Base-by-base conservation (phyloP, 2,888 invertebrate genomes). In the Podabrus alpinus region DNA sequence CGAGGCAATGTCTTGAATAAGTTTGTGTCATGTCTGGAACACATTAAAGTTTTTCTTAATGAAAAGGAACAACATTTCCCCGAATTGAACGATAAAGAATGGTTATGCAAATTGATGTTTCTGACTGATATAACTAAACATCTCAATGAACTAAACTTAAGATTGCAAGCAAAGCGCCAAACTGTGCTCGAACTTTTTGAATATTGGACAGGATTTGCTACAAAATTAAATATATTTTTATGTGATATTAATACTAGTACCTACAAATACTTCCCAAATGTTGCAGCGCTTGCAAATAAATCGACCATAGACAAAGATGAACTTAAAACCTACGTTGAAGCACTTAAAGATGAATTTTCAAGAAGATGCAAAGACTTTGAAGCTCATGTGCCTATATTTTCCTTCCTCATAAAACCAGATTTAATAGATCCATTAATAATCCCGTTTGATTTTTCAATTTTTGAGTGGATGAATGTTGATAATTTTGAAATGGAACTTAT, bases 191-290 rank as follows among this genome's bases (percentile, higher is more conserved):
- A 73, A 67, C 67, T 73, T 62, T 69, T 67, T 69, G 73, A 69
- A 68, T 73, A 66, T 67, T 73, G 68, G 73, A 73, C 45, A 61
- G 70, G 21, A 71, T 72, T 72, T 67, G 45, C 71, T 72, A 74
- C 70, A 71, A 74, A 74, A 74, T 72, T 74, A 71, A 67, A 74
- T 73, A 67, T 74, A 74, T 74, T 73, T 60, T 67, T 73, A 16
- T 64, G 72, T 45, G 72, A 72, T 72, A 72, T 72, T 72, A 72
- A 19, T 64, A 73, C 72, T 59, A 62, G 66, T 75, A 73, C 72
- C 71, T 73, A 68, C 62, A 75, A 73, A 75, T 75, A 73, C 72
- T 72, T 72, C 59, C 72, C 72, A 72, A 72, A 72, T 72, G 60
- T 72, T 66, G 21, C 15, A 72, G 66, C 68, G 61, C 61, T 68